A percentile compares a stretch with the other conserved stretches of the same genome.
phyloP scores from a whole-genome alignment of 2,797 vertebrate species.

The Microctenopoma stevenorrisi region DNA sequence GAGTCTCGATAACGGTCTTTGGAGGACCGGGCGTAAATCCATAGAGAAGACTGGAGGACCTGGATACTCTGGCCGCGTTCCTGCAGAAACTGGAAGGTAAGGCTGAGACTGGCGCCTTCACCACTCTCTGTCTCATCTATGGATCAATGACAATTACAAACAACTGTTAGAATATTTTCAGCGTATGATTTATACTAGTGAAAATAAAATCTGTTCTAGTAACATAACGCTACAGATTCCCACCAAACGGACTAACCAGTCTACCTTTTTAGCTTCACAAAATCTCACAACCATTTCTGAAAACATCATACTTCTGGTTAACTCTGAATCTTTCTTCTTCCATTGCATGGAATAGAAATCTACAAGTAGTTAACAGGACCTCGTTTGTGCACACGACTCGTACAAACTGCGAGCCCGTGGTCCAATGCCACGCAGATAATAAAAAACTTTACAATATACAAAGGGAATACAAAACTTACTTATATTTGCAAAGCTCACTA shows the following conservation, averaged over 20 bases:
- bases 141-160: conserved; percentile 45
- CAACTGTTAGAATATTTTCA: conserved; percentile 24
- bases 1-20: conserved; percentile 55
- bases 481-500: conserved; percentile 92
- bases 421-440: neutral
- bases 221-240: neutral
- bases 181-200: conserved; percentile 3
- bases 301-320: neutral
- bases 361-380: neutral
- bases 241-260: neutral
- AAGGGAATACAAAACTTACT: conserved; percentile 73
- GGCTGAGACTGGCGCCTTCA: conserved; percentile 67
- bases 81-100: conserved; percentile 89
- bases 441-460: conserved; percentile 5
- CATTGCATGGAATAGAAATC: neutral
- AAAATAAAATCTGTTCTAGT: neutral
- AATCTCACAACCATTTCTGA: neutral
- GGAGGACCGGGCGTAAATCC: conserved; percentile 82
- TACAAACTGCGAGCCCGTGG: neutral
- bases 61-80: conserved; percentile 80
- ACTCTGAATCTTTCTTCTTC: neutral
- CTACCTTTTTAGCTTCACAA: neutral
- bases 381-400: conserved; percentile 3
- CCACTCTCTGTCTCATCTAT: conserved; percentile 62
- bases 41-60: conserved; percentile 87